Evolutionary conservation across 2,888 invertebrate species (phyloP), one percentile per base, ranked within the genome.

Genomic region (Desoria tigrina): DNA sequence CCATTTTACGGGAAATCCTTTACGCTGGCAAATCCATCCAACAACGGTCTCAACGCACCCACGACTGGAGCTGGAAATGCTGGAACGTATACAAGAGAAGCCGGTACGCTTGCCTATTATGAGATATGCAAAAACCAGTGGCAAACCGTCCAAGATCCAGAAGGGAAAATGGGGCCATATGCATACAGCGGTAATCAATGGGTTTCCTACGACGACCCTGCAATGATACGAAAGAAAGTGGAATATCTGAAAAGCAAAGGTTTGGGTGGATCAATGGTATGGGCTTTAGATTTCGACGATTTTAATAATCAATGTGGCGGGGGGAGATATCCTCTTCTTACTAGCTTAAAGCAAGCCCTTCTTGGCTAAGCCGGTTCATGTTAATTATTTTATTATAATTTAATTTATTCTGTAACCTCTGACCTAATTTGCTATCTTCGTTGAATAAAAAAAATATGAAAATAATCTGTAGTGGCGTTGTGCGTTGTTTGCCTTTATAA

Each of bases 101-200:
- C 86, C 28, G 90, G 90, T 26, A 88, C 90, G 79, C 81, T 90
- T 58, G 87, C 90, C 0, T 90, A 88, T 79, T 88, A 90, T 78
- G 90, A 90, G 83, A 86, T 87, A 73, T 77, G 77, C 71, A 64
- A 57, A 59, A 6, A 24, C 83, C 9, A n/a, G 6, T 45, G 45
- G 45, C 84, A 84, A 0, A 84, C 86, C 11, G 84, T 85, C 24
- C 84, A 89, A 77, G 86, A 85, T 75, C 81, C 84, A 0, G 77
- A 84, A 73, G 86, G 85, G 1, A 80, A 84, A 18, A 86, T 88
- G 74, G 91, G 91, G 1, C 90, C 91, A 0, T 90, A 86, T 78
- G 87, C 89, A 0, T 85, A 86, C 67, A 83, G 82, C 42, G 87
- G 85, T 1, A 85, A 85, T 65, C 90, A 91, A 78, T 92, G 91